Percentiles rank a stretch among this genome's conserved stretches.
These are phyloP conservation scores for Cotesia chilonis DNA, from an alignment of 1,140 invertebrate species.

Conservation along the genomic window DNA sequence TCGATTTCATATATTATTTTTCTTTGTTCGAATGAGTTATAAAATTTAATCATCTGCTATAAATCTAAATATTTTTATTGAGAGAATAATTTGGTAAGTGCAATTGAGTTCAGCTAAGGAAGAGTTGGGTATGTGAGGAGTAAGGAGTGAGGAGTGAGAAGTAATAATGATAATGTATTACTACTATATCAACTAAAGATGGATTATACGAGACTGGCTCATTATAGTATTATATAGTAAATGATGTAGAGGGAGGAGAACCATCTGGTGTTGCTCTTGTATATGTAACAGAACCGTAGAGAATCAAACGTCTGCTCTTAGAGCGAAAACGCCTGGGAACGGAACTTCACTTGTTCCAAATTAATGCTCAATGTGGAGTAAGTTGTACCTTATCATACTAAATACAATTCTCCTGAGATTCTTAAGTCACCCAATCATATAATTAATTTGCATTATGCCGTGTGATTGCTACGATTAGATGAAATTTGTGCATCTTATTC, in stretches of 20 bases:
- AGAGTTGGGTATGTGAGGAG: background rate
- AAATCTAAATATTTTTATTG: no score
- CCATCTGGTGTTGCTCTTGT: conserved; percentile 30
- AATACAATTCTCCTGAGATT: background rate
- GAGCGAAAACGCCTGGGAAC: conserved; percentile 19
- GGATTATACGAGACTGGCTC: conserved; percentile 12
- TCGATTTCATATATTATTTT: no score
- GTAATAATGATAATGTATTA: conserved; percentile 4
- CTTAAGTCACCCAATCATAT: no score
- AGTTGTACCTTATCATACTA: no score
- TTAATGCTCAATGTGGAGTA: background rate
- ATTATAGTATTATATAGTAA: conserved; percentile 5
- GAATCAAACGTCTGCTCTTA: conserved; percentile 14
- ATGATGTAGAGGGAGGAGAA: conserved; percentile 22
- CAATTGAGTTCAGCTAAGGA: background rate
- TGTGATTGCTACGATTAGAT: no score
- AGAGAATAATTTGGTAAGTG: background rate
- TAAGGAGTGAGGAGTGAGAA: background rate
- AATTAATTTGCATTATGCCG: no score
- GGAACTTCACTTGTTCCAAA: conserved; percentile 33
- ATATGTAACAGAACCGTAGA: conserved; percentile 4
- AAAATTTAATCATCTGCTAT: no score
- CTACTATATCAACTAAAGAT: background rate
- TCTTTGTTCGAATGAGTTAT: no score
- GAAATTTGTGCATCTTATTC: no score